Evolutionary conservation across 2,113 vertebrate genomes (phyloP).

Genomic region (Pycnonotus jocosus): DNA sequence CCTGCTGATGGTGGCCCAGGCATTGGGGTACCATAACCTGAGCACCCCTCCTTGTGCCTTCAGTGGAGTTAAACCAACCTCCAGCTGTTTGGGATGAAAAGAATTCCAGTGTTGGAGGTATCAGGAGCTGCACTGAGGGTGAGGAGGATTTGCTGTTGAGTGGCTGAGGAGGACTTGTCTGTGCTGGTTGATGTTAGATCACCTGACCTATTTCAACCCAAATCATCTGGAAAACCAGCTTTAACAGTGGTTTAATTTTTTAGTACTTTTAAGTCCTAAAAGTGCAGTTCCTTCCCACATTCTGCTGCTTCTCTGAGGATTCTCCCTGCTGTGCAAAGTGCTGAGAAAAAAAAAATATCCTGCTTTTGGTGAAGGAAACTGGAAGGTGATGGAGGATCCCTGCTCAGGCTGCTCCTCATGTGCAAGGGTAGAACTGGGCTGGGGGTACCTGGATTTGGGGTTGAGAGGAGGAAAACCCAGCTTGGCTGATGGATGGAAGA

Average conservation of each 20-base stretch:
- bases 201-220: neutral
- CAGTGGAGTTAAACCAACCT: neutral
- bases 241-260: neutral
- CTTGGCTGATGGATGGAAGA: neutral
- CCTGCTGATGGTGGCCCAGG: neutral
- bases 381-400: neutral
- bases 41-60: neutral
- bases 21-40: neutral
- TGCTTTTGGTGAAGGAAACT: neutral
- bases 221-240: neutral
- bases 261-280: neutral
- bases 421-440: neutral
- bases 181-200: neutral
- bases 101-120: neutral
- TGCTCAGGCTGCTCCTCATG: neutral
- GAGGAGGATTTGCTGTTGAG: rapidly evolving
- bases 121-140: neutral
- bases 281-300: neutral
- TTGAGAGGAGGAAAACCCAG: neutral
- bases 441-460: neutral
- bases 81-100: neutral
- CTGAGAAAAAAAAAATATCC: neutral
- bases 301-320: neutral
- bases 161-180: neutral
- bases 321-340: neutral